phyloP scores from a whole-genome alignment of 2,888 invertebrate genomes.

The Cephalotes varians region DNA sequence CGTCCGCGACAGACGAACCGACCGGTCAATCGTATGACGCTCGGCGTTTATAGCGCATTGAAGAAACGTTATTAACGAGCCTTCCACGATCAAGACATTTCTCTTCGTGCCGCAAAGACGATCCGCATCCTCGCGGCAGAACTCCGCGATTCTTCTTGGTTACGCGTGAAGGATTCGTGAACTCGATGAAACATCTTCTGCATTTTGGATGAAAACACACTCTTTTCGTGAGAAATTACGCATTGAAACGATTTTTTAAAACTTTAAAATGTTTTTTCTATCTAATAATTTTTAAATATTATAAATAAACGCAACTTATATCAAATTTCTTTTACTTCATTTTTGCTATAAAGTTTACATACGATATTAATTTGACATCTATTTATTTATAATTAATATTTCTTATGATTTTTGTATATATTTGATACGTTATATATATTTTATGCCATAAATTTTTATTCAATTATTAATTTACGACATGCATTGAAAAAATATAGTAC shows the following conservation, averaged over 20 bases:
- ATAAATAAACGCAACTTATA: neutral
- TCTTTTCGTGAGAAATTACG: neutral
- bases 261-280: neutral
- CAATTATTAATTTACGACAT: neutral
- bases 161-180: conserved; percentile 3
- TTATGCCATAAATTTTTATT: neutral
- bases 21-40: conserved; percentile 59
- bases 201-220: neutral
- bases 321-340: neutral
- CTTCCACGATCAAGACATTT: conserved; percentile 66
- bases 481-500: too few species aligned
- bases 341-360: neutral
- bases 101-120: conserved; percentile 41
- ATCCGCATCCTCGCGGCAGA: conserved; percentile 42
- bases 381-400: neutral
- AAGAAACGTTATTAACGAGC: conserved; percentile 70
- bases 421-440: neutral
- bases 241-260: neutral
- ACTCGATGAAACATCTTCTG: neutral
- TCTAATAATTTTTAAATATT: neutral
- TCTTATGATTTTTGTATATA: too few species aligned
- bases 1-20: conserved; percentile 56
- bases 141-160: neutral
- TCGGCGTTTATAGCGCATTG: conserved; percentile 58
- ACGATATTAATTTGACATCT: neutral